These are phyloP conservation scores for Chloroceryle amazona DNA, from an alignment of 2,797 vertebrate genomes.

Conservation along the genomic window DNA sequence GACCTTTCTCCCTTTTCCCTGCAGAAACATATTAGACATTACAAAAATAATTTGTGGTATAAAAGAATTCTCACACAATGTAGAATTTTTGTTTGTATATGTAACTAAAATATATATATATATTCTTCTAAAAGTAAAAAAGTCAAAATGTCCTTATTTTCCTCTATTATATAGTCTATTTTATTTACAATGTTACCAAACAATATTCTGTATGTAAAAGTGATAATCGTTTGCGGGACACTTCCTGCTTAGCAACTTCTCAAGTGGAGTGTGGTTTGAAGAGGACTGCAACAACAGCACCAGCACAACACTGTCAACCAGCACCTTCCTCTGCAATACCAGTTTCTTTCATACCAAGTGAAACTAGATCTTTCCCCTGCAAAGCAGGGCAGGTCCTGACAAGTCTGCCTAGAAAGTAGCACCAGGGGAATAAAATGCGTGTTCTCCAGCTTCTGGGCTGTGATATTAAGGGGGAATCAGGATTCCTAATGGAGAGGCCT, in stretches of 20 bases:
- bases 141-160: slow-evolving; percentile 76
- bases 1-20: slow-evolving; percentile 71
- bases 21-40: slow-evolving; percentile 75
- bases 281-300: neutral
- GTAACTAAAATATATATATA: slow-evolving; percentile 80
- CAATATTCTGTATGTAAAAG: slow-evolving; percentile 68
- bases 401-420: neutral
- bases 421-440: neutral
- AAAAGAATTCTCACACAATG: slow-evolving; percentile 78
- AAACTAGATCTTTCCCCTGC: neutral
- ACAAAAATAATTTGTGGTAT: slow-evolving; percentile 85
- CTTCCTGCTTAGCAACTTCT: slow-evolving; percentile 38
- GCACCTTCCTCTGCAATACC: neutral
- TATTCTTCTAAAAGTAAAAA: slow-evolving; percentile 77
- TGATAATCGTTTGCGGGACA: neutral
- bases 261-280: neutral
- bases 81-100: slow-evolving; percentile 74
- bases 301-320: neutral
- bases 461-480: neutral
- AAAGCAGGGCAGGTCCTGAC: neutral
- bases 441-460: neutral
- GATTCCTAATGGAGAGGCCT: neutral
- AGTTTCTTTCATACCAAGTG: neutral
- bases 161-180: slow-evolving; percentile 75
- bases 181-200: slow-evolving; percentile 81